Evolutionary conservation across 2,888 invertebrate genomes (phyloP).

Genomic region (Tachina grossa): DNA sequence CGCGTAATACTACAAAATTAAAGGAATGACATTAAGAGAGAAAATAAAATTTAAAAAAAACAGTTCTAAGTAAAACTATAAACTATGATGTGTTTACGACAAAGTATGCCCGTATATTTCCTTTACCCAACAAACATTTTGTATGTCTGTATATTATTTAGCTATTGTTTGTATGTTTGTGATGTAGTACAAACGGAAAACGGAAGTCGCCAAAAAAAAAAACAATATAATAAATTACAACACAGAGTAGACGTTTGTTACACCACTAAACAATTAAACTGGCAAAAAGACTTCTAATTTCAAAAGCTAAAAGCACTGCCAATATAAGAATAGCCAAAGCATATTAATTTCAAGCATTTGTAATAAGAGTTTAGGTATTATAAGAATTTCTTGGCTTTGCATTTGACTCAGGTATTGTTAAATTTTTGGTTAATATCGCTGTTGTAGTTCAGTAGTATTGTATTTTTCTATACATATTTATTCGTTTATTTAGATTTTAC

Average conservation of each 20-base stretch:
- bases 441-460: conserved; percentile 1
- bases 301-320: background rate
- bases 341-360: background rate
- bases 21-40: conserved; percentile 13
- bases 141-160: background rate
- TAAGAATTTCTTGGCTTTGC: conserved; percentile 42
- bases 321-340: background rate
- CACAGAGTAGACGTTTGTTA: conserved; percentile 57
- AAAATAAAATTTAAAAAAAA: conserved; percentile 14
- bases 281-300: conserved; percentile 40
- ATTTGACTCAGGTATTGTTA: background rate
- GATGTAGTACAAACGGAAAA: conserved; percentile 55
- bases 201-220: conserved; percentile 75
- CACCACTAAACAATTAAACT: conserved; percentile 16
- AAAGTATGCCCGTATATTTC: conserved; percentile 53
- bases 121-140: background rate
- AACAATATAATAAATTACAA: conserved; percentile 73
- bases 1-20: conserved; percentile 11
- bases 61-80: conserved; percentile 28
- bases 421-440: conserved; percentile 22
- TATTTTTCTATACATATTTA: conserved; percentile 13
- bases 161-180: conserved; percentile 28
- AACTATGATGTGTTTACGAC: conserved; percentile 70
- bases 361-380: conserved; percentile 36
- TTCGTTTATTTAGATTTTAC: conserved; percentile 65